Base-by-base conservation (phyloP, 1,140 invertebrate species). In the Lepidotrigona ventralis region DNA sequence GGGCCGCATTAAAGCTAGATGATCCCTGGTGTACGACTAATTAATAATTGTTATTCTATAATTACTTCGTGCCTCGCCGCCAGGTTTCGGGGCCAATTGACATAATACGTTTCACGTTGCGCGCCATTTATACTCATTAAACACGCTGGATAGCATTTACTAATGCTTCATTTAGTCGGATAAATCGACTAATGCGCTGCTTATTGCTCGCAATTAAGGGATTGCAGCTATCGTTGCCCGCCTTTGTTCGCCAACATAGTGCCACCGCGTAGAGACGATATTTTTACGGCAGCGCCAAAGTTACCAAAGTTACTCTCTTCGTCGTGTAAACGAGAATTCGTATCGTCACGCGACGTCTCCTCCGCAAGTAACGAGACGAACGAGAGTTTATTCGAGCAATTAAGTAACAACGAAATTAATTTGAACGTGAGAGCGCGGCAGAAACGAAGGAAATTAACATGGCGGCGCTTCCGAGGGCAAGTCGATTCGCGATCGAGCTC, bases 21-120 rank as follows among this genome's bases (percentile, higher is more conserved):
- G 81, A 83, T 83, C 75, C 81, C 81, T 19, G 2, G 68, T 26
- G 74, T 15, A 63, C 54, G 81, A 72, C 81, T 83, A 83, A 83
- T 83, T 83, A 83, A 83, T 83, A 83, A 83, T 83, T 83, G 76
- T 83, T 83, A 79, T 83, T 83, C 81, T 79, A 83, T 83, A 83
- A 83, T 83, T 83, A 83, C 76, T 72, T 46, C 46, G 29, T 79
- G 76, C 76, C 76, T 72, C 56, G 81, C 39, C 58, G 56, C 81
- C 39, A 46, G 46, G 76, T 79, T 79, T 29, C 58, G 58, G 39
- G 68, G 12, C 56, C 81, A 83, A 83, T 78, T 83, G 81, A 72
- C 76, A 83, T 83, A 83, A 82, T 82, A 82, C 60, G 81, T 82
- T 82, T 17, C 81, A 58, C 74, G 64, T 56, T 46, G 39, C 81